A percentile compares a stretch with the other conserved stretches of the same genome.
Conservation (phyloP, 2,113 vertebrate genomes). For the Athene noctua region DNA sequence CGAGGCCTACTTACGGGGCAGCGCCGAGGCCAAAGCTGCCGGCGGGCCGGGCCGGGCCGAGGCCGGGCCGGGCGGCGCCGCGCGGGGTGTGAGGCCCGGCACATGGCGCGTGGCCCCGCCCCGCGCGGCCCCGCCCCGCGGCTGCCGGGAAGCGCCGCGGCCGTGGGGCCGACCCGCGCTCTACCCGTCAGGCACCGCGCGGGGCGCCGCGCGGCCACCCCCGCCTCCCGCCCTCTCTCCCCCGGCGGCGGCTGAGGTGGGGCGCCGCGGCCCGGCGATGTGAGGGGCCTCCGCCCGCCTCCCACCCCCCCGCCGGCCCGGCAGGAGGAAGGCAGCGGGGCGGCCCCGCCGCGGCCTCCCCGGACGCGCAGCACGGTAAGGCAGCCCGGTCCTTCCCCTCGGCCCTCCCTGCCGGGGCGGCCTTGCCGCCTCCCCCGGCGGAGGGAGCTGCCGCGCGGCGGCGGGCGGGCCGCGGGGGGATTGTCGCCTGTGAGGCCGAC, state of each 20-base stretch:
- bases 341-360: background rate
- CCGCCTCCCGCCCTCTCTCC: background rate
- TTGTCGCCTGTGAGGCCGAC: constrained; percentile 20
- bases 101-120: background rate
- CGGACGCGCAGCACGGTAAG: constrained; percentile 14
- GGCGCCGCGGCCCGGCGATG: constrained; percentile 21
- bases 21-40: accelerated
- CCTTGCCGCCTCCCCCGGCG: background rate
- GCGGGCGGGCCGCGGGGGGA: background rate
- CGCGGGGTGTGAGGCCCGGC: constrained; percentile 13
- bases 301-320: background rate
- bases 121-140: background rate
- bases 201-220: constrained; percentile 1
- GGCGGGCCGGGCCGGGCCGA: too few relatives aligned
- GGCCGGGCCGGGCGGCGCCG: too few relatives aligned
- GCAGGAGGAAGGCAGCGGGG: background rate
- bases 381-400: background rate
- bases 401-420: background rate
- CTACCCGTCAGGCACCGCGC: constrained; percentile 38
- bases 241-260: background rate
- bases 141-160: background rate
- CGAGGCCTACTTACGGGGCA: background rate
- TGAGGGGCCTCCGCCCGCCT: background rate
- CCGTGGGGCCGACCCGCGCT: background rate
- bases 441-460: background rate